Evolutionary conservation across 2,113 vertebrate genomes (phyloP).

Genomic region (Etheostoma spectabile): DNA sequence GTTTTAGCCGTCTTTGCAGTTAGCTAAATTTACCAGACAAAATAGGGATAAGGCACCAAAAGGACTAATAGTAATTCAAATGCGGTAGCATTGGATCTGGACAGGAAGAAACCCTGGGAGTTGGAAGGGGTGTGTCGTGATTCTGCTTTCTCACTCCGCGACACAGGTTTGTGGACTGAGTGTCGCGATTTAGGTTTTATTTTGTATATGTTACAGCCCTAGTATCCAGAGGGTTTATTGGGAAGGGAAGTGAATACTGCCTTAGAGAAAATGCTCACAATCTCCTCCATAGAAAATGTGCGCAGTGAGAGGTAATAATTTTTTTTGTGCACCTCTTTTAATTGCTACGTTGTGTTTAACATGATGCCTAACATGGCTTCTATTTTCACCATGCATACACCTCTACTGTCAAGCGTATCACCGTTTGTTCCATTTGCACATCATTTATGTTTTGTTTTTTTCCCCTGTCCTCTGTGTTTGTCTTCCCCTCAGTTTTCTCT

Average conservation of each 20-base stretch:
- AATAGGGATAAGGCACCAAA: too few relatives aligned
- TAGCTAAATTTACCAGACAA: too few relatives aligned
- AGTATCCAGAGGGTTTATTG: slow-evolving; percentile 62
- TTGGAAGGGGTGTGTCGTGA: too few relatives aligned
- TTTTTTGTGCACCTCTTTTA: slow-evolving; percentile 29
- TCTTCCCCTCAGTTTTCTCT: slow-evolving; percentile 66
- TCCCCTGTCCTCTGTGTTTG: slow-evolving; percentile 65
- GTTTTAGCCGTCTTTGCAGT: too few relatives aligned
- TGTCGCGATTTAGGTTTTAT: too few relatives aligned
- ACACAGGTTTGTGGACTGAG: too few relatives aligned
- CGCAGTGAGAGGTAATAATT: slow-evolving; percentile 32
- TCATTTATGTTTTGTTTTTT: slow-evolving; percentile 66
- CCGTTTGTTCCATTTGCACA: slow-evolving; percentile 80
- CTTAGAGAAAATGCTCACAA: slow-evolving; percentile 63
- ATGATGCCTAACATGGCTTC: slow-evolving; percentile 50
- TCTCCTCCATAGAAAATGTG: slow-evolving; percentile 62
- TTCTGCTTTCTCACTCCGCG: too few relatives aligned
- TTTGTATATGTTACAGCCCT: too few relatives aligned
- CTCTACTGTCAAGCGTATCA: slow-evolving; percentile 70
- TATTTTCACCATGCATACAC: slow-evolving; percentile 64
- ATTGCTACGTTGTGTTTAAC: slow-evolving; percentile 32
- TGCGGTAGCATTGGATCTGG: too few relatives aligned
- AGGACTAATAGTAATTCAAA: too few relatives aligned
- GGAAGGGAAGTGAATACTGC: slow-evolving; percentile 64
- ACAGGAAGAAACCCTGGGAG: too few relatives aligned